Percentiles rank a stretch among this genome's conserved stretches.
Evolutionary conservation across 92 coral and sea anemone species (phyloP).

Genomic region (Siderastrea radians): DNA sequence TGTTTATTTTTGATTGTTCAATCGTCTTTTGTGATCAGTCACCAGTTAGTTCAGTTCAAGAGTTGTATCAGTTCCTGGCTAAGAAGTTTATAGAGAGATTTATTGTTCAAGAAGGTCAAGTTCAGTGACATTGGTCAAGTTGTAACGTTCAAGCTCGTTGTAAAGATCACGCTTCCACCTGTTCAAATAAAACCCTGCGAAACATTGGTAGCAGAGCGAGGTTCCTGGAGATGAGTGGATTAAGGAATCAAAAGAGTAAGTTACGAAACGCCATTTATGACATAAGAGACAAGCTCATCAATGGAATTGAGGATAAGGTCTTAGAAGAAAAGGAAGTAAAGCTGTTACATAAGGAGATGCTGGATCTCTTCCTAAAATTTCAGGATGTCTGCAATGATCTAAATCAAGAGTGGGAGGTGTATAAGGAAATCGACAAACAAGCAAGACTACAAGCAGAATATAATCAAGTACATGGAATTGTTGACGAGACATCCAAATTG

Average conservation of each 20-base stretch:
- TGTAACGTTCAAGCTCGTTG: too few species aligned
- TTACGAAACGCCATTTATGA: constrained; percentile 8
- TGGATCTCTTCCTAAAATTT: not conserved
- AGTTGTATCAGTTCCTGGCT: too few species aligned
- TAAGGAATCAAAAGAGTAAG: constrained; percentile 9
- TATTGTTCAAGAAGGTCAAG: too few species aligned
- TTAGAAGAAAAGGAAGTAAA: not conserved
- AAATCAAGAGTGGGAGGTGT: constrained; percentile 7
- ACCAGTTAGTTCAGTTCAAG: too few species aligned
- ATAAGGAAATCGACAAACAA: constrained; percentile 14
- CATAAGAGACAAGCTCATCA: constrained; percentile 5
- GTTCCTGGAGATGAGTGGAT: not conserved
- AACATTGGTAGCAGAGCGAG: constrained; percentile 45
- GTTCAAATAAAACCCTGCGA: not conserved
- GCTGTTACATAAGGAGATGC: not conserved
- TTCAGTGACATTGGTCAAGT: too few species aligned
- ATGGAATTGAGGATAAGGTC: constrained; percentile 19
- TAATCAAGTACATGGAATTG: not conserved
- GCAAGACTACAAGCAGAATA: constrained; percentile 16
- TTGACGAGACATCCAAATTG: constrained; percentile 9
- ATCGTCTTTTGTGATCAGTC: too few species aligned
- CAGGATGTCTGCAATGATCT: constrained; percentile 2
- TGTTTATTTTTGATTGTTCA: too few species aligned
- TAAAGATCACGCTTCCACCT: too few species aligned
- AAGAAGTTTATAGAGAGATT: too few species aligned